Evolutionary conservation across 2,113 vertebrate species (phyloP), one percentile per base, ranked within the genome.

Genomic region (Grammatotria lemairii): DNA sequence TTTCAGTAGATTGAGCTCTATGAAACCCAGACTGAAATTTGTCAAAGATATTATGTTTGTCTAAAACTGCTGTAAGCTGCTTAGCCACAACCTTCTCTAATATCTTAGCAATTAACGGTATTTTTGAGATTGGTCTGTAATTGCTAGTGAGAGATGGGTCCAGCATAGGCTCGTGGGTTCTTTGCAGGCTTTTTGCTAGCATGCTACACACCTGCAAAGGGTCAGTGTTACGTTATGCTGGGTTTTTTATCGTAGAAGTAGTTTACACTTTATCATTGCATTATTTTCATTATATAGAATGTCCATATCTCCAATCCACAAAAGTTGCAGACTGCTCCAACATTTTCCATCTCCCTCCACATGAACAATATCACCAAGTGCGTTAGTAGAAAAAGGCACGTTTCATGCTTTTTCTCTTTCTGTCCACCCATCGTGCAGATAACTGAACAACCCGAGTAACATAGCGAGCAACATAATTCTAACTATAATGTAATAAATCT

Each of bases 161-260:
- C 33, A 33, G 33, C 33, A 33, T 33, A 33, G 33, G 33, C 8
- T 33, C 8, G 33, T 33, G 65, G 12, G 21, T 42, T 70, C 38
- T 70, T 70, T 3, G 38, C 1, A 0, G 8, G 5, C n/a, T 10
- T 70, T 70, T 9, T 45, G 65, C 2, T 70, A 23, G 38, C n/a
- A 26, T 45, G 65, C 7, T 23, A 9, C 19, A 42, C 8, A 0
- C n/a, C 8, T 6, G 65, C 38, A 70, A 42, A 42, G 65, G 38
- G 5, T 23, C 38, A 14, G 11, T 42, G 13, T 42, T 42, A 42
- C 1, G 5, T 70, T 42, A 42, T 0, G n/a, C 21, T 0, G 21
- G n/a, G n/a, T 23, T 6, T 23, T 70, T 42, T 26, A 12, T 70
- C 0, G 1, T 42, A 42, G 8, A 23, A 23, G 65, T 16, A 42